Evolutionary conservation across 2,888 invertebrate species (phyloP), one percentile per base, ranked within the genome.

Genomic region (Pyralis farinalis): DNA sequence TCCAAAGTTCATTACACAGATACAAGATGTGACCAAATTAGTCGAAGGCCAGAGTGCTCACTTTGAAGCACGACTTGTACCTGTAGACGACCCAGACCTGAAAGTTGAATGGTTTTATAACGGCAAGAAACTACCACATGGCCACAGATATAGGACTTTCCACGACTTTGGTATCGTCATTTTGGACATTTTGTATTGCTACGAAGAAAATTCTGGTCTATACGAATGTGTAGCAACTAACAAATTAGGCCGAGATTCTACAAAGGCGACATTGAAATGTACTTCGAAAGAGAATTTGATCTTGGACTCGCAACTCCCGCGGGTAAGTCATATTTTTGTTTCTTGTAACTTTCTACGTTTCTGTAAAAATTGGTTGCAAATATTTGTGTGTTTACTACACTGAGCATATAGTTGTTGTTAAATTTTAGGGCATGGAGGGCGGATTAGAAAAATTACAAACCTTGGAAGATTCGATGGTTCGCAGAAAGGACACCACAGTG

Each of bases 141-240:
- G 98, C 37, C 98, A 98, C 79, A 94, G 99, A 53, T 99, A 98
- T 81, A 93, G 98, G 58, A 98, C 98, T 40, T 97, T 98, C 94
- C 97, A 98, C 71, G 98, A 98, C 71, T 98, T 98, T 76, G 98
- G 98, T 46, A 96, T 97, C 66, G 98, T 98, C 35, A 97, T 98
- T 58, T 90, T 98, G 67, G 98, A 98, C 68, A 98, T 98, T 59
- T 83, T 97, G 27, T 98, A 98, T 70, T 98, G 97, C 67, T 98
- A 98, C 71, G 98, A 97, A 82, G 97, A 98, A 85, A 98, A 98
- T 75, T 96, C 96, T 32, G 98, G 98, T 37, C 93, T 93, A 44
- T 98, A 98, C 71, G 97, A 98, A 85, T 98, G 98, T 71, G 92
- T 97, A 62, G 98, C 98, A 27, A 93, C 94, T 11, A 98, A 98